Conservation (phyloP, 1,140 invertebrate genomes). For the Laodelphax striatellus region DNA sequence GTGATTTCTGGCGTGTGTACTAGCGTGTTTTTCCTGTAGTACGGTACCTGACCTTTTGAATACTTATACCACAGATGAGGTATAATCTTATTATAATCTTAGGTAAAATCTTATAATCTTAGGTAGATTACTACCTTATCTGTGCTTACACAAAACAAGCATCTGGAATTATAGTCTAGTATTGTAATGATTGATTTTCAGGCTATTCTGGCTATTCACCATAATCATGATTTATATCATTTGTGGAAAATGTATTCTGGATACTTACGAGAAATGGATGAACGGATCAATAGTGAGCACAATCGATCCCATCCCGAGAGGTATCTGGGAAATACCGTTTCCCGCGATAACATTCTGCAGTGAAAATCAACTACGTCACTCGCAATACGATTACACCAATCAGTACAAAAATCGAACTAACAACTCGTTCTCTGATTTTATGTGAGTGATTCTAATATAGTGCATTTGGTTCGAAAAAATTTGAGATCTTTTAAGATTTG, state of each 20-base stretch:
- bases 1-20: too few relatives aligned
- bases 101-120: too few relatives aligned
- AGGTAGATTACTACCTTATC: too few relatives aligned
- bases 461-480: too few relatives aligned
- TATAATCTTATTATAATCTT: too few relatives aligned
- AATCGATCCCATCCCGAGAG: slow-evolving; percentile 9
- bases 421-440: not conserved
- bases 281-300: slow-evolving; percentile 10
- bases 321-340: slow-evolving; percentile 8
- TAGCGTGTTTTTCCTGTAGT: too few relatives aligned
- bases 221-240: slow-evolving; percentile 2
- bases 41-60: too few relatives aligned
- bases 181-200: not conserved
- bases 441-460: not conserved
- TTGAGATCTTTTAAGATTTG: too few relatives aligned
- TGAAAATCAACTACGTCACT: not conserved
- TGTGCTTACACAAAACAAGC: too few relatives aligned
- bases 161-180: too few relatives aligned
- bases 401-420: not conserved
- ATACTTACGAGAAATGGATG: not conserved
- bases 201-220: slow-evolving; percentile 12
- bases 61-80: too few relatives aligned
- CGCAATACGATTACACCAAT: not conserved
- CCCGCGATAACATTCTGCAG: slow-evolving; percentile 16
- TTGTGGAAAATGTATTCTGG: not conserved